Evolutionary conservation across 2,113 vertebrate genomes (phyloP).

Genomic region (Melanerpes aurifrons): DNA sequence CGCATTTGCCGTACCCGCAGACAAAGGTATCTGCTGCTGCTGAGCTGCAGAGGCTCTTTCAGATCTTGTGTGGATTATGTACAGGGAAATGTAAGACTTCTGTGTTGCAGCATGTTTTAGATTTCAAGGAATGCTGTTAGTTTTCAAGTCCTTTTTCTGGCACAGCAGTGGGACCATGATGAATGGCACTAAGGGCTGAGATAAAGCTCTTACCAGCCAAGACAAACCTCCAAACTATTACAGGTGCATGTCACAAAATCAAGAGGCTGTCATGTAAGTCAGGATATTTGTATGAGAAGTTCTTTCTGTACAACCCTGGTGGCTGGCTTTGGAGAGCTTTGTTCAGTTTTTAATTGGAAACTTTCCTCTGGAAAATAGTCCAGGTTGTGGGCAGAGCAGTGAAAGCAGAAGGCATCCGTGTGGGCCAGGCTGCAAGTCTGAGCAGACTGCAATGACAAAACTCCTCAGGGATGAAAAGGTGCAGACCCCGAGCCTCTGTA

Average conservation of each 20-base stretch:
- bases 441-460: not conserved
- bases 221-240: not conserved
- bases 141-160: not conserved
- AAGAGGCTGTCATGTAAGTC: not conserved
- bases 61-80: too few species aligned
- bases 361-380: not conserved
- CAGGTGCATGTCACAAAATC: not conserved
- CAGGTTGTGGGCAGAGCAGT: not conserved
- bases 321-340: not conserved
- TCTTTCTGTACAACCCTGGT: not conserved
- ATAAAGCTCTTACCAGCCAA: constrained; percentile 1
- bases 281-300: not conserved
- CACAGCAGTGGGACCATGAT: not conserved
- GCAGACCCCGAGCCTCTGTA: not conserved
- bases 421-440: not conserved
- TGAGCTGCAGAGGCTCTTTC: too few species aligned
- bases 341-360: not conserved
- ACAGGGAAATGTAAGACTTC: not conserved
- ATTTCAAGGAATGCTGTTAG: not conserved
- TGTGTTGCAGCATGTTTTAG: not conserved
- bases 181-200: not conserved
- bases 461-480: not conserved
- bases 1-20: not conserved
- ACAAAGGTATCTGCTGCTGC: too few species aligned
- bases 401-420: not conserved